Evolutionary conservation across 2,888 invertebrate species (phyloP).

Genomic region (Pristionchus arcanus): DNA sequence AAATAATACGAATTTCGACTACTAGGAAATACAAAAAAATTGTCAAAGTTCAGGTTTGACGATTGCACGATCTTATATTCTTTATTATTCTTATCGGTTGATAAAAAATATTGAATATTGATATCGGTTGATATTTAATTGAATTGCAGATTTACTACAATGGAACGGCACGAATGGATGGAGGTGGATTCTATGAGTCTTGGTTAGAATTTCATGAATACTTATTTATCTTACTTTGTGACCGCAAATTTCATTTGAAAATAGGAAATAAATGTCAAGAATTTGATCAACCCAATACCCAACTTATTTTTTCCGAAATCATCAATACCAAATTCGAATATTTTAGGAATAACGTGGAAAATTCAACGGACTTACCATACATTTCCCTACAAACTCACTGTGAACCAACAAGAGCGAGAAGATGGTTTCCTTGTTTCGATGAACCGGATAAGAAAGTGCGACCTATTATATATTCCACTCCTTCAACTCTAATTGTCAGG

Average conservation of each 20-base stretch:
- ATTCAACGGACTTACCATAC: not conserved
- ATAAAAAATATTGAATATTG: too few species aligned
- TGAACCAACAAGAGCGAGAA: not conserved
- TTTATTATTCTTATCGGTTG: too few species aligned
- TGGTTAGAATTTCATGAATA: not conserved
- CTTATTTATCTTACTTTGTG: too few species aligned
- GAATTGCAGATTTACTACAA: not conserved
- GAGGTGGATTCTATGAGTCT: slow-evolving; percentile 10
- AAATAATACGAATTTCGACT: too few species aligned
- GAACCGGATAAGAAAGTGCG: not conserved
- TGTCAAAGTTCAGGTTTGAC: not conserved
- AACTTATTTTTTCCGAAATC: too few species aligned
- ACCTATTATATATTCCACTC: not conserved
- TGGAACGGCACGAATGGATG: slow-evolving; percentile 10
- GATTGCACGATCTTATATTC: too few species aligned
- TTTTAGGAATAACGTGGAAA: not conserved
- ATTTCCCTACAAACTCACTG: not conserved
- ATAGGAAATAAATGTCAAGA: too few species aligned
- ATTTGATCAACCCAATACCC: too few species aligned
- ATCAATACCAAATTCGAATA: not conserved
- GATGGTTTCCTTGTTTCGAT: slow-evolving; percentile 27
- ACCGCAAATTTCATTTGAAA: not conserved
- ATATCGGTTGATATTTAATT: too few species aligned
- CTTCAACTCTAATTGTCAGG: not conserved
- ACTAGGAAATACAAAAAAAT: too few species aligned